Evolutionary conservation across 2,797 vertebrate genomes (phyloP), one percentile per base, ranked within the genome.

Genomic region (Myotis planiceps): DNA sequence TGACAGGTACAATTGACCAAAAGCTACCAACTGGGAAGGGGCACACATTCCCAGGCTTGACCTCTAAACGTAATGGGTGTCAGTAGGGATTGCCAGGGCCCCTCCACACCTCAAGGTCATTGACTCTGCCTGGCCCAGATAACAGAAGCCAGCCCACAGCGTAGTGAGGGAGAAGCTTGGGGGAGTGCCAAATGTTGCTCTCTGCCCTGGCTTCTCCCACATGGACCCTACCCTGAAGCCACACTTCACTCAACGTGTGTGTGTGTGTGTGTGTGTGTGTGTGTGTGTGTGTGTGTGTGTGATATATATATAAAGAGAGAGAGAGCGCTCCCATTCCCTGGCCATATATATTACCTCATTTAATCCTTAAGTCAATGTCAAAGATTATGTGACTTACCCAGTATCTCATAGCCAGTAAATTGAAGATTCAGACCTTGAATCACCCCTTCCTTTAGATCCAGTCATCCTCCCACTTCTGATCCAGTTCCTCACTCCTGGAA

Each of bases 401-500:
- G 82, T 49, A 82, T 91, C 83, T 69, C 68, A 90, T 32, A 51
- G 19, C 18, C 37, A n/a, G 47, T 75, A 92, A 39, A 16, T 34
- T 55, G 94, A 95, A 95, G 45, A 53, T 29, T 34, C n/a, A 88
- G 23, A 92, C 39, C 34, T 92, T 60, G 15, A 88, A 85, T 37
- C 25, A 9, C 81, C 47, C 51, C 25, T 68, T 75, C 75, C 76
- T 92, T 85, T 65, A 55, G 16, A 92, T 65, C 82, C 65, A 37
- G 32, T 88, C 27, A 55, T 55, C 23, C 19, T 88, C 72, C 37
- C 39, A 39, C 39, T 58, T 85, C 27, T 60, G 6, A 45, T 76
- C 80, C 34, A 88, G 13, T 95, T 90, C 34, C 5, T 89, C 87
- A 45, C 60, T 94, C 90, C 78, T 88, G 32, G 53, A 88, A 92